Percentiles rank a stretch among this genome's conserved stretches.
Conservation (phyloP, 2,888 invertebrate species). For the Tortricodes alternella region DNA sequence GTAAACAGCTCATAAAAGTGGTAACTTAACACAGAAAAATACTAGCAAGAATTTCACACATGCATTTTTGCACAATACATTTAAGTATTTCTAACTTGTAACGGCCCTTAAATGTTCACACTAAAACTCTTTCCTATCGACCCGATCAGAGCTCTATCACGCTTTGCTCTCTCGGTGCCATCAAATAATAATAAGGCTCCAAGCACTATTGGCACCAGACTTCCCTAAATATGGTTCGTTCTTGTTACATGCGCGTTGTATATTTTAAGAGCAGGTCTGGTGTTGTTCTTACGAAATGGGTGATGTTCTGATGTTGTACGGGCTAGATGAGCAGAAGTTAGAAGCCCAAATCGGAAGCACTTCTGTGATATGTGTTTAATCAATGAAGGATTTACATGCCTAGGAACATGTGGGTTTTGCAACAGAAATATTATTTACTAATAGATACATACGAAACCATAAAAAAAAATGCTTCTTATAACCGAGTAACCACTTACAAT, state of each 20-base stretch:
- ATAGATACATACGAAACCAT: too few species aligned
- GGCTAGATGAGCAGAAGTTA: too few species aligned
- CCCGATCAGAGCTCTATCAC: conserved; percentile 22
- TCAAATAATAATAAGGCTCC: conserved; percentile 25
- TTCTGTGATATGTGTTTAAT: too few species aligned
- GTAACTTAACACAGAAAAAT: too few species aligned
- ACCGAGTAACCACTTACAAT: too few species aligned
- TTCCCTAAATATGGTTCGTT: background rate
- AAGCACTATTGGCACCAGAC: conserved; percentile 9
- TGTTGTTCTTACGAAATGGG: background rate
- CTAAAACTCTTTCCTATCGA: conserved; percentile 13
- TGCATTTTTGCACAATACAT: background rate
- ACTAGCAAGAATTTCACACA: background rate
- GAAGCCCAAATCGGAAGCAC: too few species aligned
- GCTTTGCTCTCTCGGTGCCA: conserved; percentile 16
- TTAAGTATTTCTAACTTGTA: background rate
- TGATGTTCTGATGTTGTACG: too few species aligned
- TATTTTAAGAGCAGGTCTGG: background rate
- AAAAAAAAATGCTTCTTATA: too few species aligned
- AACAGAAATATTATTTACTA: too few species aligned
- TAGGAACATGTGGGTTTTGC: too few species aligned
- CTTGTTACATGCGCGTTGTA: background rate
- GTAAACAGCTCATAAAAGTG: too few species aligned
- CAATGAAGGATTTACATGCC: too few species aligned
- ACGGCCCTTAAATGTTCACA: background rate